Percentiles rank a stretch among this genome's conserved stretches.
These are phyloP conservation scores for Lepus oiostolus DNA, from an alignment of 2,797 vertebrate species.

Conservation along the genomic window DNA sequence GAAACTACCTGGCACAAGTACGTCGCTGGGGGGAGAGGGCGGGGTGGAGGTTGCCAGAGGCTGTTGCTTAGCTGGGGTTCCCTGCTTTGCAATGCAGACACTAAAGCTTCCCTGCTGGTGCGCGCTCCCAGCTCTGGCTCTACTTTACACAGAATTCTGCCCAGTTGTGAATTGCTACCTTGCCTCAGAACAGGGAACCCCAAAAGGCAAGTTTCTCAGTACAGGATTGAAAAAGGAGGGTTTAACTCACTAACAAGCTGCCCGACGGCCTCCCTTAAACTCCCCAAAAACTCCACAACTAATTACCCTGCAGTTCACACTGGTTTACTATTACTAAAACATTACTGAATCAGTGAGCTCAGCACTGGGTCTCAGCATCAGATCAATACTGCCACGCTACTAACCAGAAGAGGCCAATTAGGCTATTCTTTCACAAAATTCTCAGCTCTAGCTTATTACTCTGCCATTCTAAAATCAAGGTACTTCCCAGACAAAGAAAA, in stretches of 20 bases:
- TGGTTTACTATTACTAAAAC: slow-evolving; percentile 12
- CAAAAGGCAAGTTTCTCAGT: not conserved
- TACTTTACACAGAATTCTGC: not conserved
- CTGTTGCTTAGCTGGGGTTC: not conserved
- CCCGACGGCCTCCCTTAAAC: not conserved
- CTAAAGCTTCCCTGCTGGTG: no score
- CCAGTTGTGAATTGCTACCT: not conserved
- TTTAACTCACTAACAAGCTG: not conserved
- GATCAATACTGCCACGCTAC: not conserved
- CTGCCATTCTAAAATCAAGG: slow-evolving; percentile 33
- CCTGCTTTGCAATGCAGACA: not conserved
- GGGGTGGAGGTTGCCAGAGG: not conserved
- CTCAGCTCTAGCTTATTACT: not conserved
- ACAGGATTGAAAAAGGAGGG: not conserved
- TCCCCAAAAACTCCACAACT: not conserved
- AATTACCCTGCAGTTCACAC: not conserved
- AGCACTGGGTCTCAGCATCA: not conserved
- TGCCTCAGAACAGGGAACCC: not conserved
- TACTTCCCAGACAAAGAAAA: slow-evolving; percentile 6
- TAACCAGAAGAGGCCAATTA: not conserved
- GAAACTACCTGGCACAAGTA: accelerated
- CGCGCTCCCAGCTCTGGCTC: not conserved
- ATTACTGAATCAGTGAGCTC: not conserved
- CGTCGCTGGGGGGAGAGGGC: not conserved
- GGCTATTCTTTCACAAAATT: slow-evolving; percentile 5